A percentile compares a stretch with the other conserved stretches of the same genome.
Evolutionary conservation across 2,113 vertebrate genomes (phyloP).

Genomic region (Sitta europaea): DNA sequence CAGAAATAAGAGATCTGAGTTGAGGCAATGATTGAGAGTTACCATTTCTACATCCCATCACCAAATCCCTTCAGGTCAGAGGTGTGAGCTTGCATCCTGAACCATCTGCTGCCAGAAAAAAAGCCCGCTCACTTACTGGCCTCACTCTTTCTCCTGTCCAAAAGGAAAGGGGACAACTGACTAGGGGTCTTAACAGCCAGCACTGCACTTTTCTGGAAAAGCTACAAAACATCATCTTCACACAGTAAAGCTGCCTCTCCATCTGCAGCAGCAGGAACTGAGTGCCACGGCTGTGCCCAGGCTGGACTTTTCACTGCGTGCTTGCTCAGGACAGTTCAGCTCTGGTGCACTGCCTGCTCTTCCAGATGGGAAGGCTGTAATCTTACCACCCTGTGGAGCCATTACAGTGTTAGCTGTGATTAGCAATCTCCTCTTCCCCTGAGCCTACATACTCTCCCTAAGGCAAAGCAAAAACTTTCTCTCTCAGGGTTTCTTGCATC

Average conservation of each 20-base stretch:
- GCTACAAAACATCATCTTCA: not conserved
- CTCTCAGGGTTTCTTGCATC: not conserved
- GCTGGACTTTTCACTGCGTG: not conserved
- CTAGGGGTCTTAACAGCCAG: not conserved
- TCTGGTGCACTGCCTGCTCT: not conserved
- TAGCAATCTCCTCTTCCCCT: not conserved
- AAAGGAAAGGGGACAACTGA: not conserved
- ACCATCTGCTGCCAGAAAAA: not conserved
- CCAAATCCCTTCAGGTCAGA: not conserved
- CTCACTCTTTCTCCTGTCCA: not conserved
- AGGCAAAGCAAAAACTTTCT: conserved; percentile 2
- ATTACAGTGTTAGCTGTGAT: conserved; percentile 24
- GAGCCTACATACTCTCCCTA: not conserved
- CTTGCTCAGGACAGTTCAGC: not conserved
- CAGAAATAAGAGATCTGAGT: not conserved
- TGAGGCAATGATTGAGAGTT: not conserved
- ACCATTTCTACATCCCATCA: not conserved
- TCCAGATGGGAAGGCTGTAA: conserved; percentile 9
- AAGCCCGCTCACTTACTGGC: not conserved
- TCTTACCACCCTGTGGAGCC: not conserved
- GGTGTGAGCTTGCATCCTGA: not conserved
- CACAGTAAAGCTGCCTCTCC: not conserved
- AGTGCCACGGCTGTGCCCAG: fast-evolving
- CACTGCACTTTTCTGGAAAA: not conserved
- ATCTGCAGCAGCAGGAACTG: not conserved